A percentile compares a stretch with the other conserved stretches of the same genome.
Evolutionary conservation across 1,140 invertebrate species (phyloP).

Genomic region (Laupala kohalensis): DNA sequence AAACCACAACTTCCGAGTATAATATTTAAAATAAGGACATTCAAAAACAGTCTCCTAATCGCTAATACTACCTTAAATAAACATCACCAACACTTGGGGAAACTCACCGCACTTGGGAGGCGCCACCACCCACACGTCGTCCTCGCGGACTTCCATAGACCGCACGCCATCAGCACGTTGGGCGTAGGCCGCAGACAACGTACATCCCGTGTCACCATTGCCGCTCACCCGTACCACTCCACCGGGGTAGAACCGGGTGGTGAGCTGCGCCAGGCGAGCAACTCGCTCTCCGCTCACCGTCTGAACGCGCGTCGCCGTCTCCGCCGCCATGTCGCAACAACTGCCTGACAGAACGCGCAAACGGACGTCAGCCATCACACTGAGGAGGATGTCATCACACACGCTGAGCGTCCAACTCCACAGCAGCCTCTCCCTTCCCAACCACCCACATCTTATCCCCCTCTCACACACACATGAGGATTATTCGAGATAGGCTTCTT

Average conservation of each 20-base stretch:
- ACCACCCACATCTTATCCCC: too few species aligned
- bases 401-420: too few species aligned
- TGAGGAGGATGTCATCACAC: background rate
- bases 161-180: background rate
- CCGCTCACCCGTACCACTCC: background rate
- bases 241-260: background rate
- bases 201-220: background rate
- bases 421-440: too few species aligned
- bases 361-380: background rate
- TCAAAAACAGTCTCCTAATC: too few species aligned
- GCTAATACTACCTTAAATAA: too few species aligned
- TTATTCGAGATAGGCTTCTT: too few species aligned
- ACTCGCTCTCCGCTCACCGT: background rate
- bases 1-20: too few species aligned
- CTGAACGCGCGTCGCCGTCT: background rate
- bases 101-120: conserved; percentile 33
- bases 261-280: background rate
- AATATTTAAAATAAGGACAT: too few species aligned
- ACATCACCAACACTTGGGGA: too few species aligned
- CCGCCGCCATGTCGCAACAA: background rate
- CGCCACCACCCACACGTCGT: conserved; percentile 32
- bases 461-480: too few species aligned
- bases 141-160: conserved; percentile 18
- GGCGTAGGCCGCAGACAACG: background rate
- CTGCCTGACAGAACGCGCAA: background rate